A percentile compares a stretch with the other conserved stretches of the same genome.
phyloP scores from a whole-genome alignment of 2,888 invertebrate genomes.

The Phengaris arion region DNA sequence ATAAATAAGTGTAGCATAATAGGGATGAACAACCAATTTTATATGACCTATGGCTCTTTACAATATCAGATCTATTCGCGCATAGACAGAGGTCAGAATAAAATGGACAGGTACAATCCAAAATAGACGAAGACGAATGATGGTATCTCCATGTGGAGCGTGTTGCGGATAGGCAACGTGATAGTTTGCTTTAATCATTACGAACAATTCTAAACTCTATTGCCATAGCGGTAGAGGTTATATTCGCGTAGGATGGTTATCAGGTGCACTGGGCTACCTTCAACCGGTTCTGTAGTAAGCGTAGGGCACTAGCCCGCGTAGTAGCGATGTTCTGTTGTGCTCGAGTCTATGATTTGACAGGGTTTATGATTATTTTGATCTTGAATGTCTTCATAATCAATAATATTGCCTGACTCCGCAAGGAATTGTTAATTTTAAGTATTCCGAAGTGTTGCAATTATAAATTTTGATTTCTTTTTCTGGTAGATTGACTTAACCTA shows the following conservation, averaged over 20 bases:
- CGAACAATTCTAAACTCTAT: conserved; percentile 30
- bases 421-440: no score
- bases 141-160: conserved; percentile 65
- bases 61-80: conserved; percentile 32
- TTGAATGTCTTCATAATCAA: conserved; percentile 15
- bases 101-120: conserved; percentile 49
- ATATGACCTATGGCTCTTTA: conserved; percentile 36
- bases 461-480: no score
- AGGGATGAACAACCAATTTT: conserved; percentile 38
- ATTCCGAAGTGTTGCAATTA: no score
- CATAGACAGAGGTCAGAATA: conserved; percentile 35
- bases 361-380: conserved; percentile 24
- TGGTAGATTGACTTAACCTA: no score
- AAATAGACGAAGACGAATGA: conserved; percentile 73
- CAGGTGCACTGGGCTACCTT: conserved; percentile 47
- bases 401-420: neutral
- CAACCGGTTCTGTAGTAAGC: conserved; percentile 69
- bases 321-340: neutral
- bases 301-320: conserved; percentile 58
- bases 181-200: neutral
- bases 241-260: conserved; percentile 33
- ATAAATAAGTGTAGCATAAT: conserved; percentile 44
- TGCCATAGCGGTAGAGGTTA: neutral
- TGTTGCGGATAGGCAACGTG: conserved; percentile 35
- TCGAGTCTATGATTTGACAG: conserved; percentile 22